Percentiles rank a stretch among this genome's conserved stretches.
These are phyloP conservation scores for Cephus nigrinus DNA, from an alignment of 2,888 invertebrate species.

Conservation along the genomic window DNA sequence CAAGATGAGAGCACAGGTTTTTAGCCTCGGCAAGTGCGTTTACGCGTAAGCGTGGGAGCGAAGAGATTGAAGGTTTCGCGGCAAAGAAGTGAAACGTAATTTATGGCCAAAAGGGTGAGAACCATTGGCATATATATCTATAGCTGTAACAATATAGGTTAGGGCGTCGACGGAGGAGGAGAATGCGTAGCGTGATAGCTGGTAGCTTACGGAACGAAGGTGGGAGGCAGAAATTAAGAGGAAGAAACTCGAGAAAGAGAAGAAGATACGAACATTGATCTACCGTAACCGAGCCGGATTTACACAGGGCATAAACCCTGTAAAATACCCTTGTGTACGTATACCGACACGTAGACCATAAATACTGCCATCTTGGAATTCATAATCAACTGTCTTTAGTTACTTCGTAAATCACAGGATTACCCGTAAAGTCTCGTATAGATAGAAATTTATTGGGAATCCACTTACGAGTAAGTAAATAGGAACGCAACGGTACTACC, in stretches of 20 bases:
- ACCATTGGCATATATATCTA: background rate
- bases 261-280: constrained; percentile 1
- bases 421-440: background rate
- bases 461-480: background rate
- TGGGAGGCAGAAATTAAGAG: background rate
- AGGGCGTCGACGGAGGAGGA: background rate
- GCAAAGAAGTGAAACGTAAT: background rate
- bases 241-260: background rate
- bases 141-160: background rate
- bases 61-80: background rate
- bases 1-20: constrained; percentile 10
- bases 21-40: background rate
- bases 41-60: background rate
- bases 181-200: background rate
- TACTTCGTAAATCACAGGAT: background rate
- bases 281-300: background rate
- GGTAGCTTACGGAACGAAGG: background rate
- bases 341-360: background rate
- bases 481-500: background rate
- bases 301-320: background rate
- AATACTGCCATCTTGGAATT: constrained; percentile 1
- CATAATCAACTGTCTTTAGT: background rate
- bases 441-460: background rate
- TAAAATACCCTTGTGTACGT: background rate
- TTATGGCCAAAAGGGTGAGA: background rate